Evolutionary conservation across 2,888 invertebrate genomes (phyloP).

Genomic region (Ferrisia virgata): DNA sequence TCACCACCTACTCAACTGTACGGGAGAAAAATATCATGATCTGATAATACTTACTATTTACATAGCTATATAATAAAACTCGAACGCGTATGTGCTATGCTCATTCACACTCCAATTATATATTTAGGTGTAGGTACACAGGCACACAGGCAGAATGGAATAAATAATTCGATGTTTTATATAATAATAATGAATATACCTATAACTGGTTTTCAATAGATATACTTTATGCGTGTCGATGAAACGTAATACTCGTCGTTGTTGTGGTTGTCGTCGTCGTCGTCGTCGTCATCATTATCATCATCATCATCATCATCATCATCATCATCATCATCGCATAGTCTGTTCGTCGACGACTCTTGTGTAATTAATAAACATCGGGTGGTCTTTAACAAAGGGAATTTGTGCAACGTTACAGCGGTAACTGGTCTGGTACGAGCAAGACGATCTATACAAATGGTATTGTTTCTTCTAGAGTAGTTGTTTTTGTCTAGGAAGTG

Average conservation of each 20-base stretch:
- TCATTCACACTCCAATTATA: too few relatives aligned
- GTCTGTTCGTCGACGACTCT: background rate
- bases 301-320: too few relatives aligned
- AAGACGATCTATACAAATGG: background rate
- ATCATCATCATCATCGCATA: too few relatives aligned
- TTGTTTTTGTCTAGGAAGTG: conserved; percentile 21
- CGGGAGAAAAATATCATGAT: too few relatives aligned
- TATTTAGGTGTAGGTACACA: too few relatives aligned
- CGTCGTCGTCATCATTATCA: too few relatives aligned
- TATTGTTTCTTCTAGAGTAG: background rate
- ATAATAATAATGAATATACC: conserved; percentile 15
- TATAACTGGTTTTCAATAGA: background rate
- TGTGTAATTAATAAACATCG: conserved; percentile 42
- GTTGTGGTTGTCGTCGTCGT: background rate
- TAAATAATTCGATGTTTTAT: conserved; percentile 7
- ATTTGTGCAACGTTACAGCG: conserved; percentile 31
- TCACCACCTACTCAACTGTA: too few relatives aligned
- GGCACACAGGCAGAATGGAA: background rate
- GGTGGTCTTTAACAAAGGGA: conserved; percentile 37
- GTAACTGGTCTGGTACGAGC: background rate
- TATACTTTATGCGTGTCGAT: background rate
- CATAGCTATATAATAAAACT: too few relatives aligned
- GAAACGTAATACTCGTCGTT: conserved; percentile 6
- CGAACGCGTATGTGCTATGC: too few relatives aligned
- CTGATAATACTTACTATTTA: too few relatives aligned